Evolutionary conservation across 2,113 vertebrate species (phyloP).

Genomic region (Capreolus pygargus): DNA sequence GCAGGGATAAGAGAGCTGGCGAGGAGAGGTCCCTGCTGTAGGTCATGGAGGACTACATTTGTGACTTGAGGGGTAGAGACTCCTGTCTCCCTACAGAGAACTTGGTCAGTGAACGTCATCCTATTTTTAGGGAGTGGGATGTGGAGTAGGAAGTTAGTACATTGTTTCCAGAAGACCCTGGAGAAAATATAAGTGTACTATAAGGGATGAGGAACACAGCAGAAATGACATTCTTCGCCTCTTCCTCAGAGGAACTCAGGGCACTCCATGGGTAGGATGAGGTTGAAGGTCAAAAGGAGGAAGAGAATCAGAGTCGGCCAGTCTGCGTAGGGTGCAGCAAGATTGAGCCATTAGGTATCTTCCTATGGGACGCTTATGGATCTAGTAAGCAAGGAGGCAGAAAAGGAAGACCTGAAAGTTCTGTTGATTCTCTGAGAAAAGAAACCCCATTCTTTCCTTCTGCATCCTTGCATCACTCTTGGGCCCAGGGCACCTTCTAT

Average conservation of each 20-base stretch:
- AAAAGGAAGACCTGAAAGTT: background rate
- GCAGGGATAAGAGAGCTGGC: background rate
- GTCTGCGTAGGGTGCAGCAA: background rate
- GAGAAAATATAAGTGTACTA: background rate
- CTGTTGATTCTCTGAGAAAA: background rate
- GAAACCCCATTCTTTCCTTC: background rate
- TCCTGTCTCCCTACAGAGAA: background rate
- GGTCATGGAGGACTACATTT: background rate
- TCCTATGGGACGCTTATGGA: background rate
- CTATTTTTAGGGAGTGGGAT: background rate
- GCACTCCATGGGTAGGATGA: background rate
- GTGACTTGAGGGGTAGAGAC: background rate
- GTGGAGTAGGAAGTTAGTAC: background rate
- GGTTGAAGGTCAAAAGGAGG: background rate
- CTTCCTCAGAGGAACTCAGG: background rate
- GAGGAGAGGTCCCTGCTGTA: background rate
- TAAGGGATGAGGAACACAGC: background rate
- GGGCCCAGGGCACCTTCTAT: no score
- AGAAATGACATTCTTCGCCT: background rate
- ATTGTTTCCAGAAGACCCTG: background rate
- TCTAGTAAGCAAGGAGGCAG: background rate
- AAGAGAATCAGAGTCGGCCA: background rate
- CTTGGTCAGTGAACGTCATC: background rate
- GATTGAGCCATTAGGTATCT: background rate
- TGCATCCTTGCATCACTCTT: background rate